Base-by-base conservation (phyloP, 1,140 invertebrate genomes). In the Melipona quadrifasciata region DNA sequence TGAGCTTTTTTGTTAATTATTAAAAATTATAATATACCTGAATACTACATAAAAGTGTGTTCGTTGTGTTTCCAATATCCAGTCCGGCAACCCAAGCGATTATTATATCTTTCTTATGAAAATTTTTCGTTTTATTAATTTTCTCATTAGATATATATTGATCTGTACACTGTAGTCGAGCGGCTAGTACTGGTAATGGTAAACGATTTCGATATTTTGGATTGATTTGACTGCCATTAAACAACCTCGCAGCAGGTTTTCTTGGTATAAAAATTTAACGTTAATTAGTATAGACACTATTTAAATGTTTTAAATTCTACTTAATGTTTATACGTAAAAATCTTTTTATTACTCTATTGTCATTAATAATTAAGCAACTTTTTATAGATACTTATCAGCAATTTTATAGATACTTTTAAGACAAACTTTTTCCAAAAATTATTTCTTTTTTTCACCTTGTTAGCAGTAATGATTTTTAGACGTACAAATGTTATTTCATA, bases 71-170 rank as follows among this genome's bases (percentile, higher is more conserved):
- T 8, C 92, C 91, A 31, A 94, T 85, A 72, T 94, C 93, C 51
- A 95, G 71, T 82, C 94, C 94, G 19, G 93, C 94, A 24, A 95
- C 86, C 94, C 94, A 95, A 27, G 91, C 91, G 19, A 95, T 93
- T 47, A 95, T 91, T 34, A 93, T 80, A 51, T 94, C 90, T 5
- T 91, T 90, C n/a, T 90, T 85, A 1, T 78, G 78, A 34, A 80
- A 89, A 17, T 92, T 86, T 27, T 86, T 87, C 31, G 80, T 80
- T 5, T 82, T 81, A 31, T 87, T 71, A 19, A 80, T 78, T 12
- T 91, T 87, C 5, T 91, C 75, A 19, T 51, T 47, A 68, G 16
- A 78, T 64, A 61, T 76, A 72, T 68, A 86, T 61, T 80, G 55
- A 81, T 85, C 89, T 73, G 84, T 90, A n/a, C 84, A 88, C 24